A percentile compares a stretch with the other conserved stretches of the same genome.
phyloP scores from a whole-genome alignment of 2,888 invertebrate genomes.

The Flabesymbios commensalis region DNA sequence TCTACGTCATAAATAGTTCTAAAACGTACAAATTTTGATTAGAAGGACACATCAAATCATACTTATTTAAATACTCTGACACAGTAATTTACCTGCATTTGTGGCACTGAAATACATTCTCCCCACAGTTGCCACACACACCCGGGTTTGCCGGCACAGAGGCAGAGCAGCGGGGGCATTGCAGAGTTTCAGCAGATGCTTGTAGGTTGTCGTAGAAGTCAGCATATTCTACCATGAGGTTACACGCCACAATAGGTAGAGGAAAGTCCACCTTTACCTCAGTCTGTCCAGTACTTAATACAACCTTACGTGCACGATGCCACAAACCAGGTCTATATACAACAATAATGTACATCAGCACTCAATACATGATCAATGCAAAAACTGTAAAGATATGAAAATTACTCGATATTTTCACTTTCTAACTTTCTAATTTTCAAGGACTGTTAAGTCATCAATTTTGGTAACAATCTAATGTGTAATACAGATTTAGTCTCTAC shows the following conservation, averaged over 20 bases:
- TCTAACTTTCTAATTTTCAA: too few relatives aligned
- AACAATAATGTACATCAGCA: background rate
- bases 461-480: too few relatives aligned
- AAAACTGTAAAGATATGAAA: background rate
- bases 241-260: slow-evolving; percentile 94
- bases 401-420: too few relatives aligned
- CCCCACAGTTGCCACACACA: slow-evolving; percentile 95
- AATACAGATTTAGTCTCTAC: background rate
- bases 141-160: slow-evolving; percentile 97
- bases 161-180: slow-evolving; percentile 94
- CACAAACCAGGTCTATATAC: slow-evolving; percentile 70
- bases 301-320: slow-evolving; percentile 94
- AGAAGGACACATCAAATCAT: too few relatives aligned
- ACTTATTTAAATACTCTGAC: too few relatives aligned
- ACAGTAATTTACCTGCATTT: slow-evolving; percentile 86
- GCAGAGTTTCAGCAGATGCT: slow-evolving; percentile 83
- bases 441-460: too few relatives aligned
- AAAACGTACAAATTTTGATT: too few relatives aligned
- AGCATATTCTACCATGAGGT: slow-evolving; percentile 96
- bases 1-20: background rate
- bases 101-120: slow-evolving; percentile 98
- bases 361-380: background rate
- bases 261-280: slow-evolving; percentile 93
- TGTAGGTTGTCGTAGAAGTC: slow-evolving; percentile 89
- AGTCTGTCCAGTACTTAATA: slow-evolving; percentile 86